A percentile compares a stretch with the other conserved stretches of the same genome.
phyloP scores from a whole-genome alignment of 2,888 invertebrate species.

The Protonemura montana region DNA sequence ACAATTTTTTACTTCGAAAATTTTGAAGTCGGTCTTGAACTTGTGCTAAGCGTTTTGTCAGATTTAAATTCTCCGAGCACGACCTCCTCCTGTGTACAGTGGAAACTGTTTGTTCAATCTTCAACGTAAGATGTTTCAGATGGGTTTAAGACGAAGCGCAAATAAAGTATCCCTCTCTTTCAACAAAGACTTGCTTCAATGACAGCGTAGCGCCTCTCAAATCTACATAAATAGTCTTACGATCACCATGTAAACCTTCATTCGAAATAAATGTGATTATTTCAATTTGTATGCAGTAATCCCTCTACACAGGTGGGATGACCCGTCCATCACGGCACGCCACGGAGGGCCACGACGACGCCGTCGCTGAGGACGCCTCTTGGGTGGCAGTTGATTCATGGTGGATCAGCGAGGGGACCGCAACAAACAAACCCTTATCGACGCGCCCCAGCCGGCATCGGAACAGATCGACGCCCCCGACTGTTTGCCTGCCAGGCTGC shows the following conservation, averaged over 20 bases:
- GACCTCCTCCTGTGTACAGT: background rate
- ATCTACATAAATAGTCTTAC: background rate
- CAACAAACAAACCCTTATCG: background rate
- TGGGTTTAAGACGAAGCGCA: background rate
- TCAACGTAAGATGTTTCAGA: background rate
- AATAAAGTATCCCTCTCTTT: background rate
- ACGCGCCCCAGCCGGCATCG: background rate
- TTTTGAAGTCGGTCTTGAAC: conserved; percentile 7
- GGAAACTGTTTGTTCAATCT: background rate
- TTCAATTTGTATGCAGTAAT: background rate
- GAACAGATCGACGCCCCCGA: background rate
- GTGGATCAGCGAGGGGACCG: background rate
- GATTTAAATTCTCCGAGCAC: background rate
- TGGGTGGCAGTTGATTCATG: background rate
- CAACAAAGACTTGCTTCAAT: background rate
- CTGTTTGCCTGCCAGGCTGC: background rate
- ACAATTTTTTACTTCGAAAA: background rate
- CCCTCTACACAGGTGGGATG: background rate
- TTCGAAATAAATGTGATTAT: conserved; percentile 1
- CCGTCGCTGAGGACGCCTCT: background rate
- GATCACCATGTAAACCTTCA: background rate
- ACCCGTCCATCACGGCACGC: background rate
- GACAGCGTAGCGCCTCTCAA: background rate
- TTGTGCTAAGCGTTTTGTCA: conserved; percentile 14
- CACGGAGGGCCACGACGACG: background rate